phyloP scores from a whole-genome alignment of 2,797 vertebrate genomes.

The Helarctos malayanus region DNA sequence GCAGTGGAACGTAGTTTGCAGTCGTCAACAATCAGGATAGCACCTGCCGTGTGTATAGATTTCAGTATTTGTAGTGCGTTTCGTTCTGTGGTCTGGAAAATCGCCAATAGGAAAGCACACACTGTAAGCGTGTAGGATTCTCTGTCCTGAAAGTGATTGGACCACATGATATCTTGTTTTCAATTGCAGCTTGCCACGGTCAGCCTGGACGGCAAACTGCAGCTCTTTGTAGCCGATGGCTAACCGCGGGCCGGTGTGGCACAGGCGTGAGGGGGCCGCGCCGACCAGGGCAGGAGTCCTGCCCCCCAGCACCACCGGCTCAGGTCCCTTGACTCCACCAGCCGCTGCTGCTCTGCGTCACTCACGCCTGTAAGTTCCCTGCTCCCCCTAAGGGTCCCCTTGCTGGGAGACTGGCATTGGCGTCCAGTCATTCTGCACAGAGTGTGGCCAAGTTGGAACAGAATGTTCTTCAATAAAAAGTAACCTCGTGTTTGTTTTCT shows the following conservation, averaged over 20 bases:
- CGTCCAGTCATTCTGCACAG: accelerated
- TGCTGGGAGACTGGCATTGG: neutral
- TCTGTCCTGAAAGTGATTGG: conserved; percentile 29
- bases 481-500: neutral
- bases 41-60: neutral
- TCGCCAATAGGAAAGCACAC: neutral
- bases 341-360: neutral
- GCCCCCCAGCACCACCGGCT: neutral
- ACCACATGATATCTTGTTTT: conserved; percentile 54
- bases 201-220: conserved; percentile 94
- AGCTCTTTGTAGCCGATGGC: conserved; percentile 88
- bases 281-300: neutral
- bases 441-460: neutral
- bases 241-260: neutral
- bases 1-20: too few relatives aligned
- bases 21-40: accelerated
- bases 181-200: conserved; percentile 92
- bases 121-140: neutral
- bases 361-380: accelerated
- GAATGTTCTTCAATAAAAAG: conserved; percentile 48
- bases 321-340: conserved; percentile 12
- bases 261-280: neutral
- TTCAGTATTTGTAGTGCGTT: neutral
- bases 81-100: neutral
- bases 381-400: too few relatives aligned